phyloP scores from a whole-genome alignment of 2,797 vertebrate genomes.

The Notoglanidium macrostoma region DNA sequence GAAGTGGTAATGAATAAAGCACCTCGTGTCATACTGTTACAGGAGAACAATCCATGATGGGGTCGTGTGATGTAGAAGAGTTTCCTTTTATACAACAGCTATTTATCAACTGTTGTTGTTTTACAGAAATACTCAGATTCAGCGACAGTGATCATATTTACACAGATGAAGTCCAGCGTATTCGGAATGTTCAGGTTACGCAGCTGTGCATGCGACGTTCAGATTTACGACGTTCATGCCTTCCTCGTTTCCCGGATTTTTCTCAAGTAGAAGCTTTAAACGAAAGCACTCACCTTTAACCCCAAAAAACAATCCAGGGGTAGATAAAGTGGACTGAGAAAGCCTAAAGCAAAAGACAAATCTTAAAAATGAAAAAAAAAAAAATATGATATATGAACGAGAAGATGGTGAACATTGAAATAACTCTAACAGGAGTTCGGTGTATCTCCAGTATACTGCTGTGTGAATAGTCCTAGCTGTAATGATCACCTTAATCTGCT shows the following conservation, averaged over 20 bases:
- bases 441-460: too few species aligned
- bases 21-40: background rate
- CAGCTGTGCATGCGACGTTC: background rate
- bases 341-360: background rate
- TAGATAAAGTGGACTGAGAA: background rate
- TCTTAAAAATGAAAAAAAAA: too few species aligned
- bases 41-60: background rate
- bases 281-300: background rate
- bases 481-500: background rate
- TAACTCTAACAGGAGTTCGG: too few species aligned
- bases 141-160: background rate
- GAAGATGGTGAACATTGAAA: too few species aligned
- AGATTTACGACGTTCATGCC: background rate
- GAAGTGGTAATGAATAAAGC: background rate
- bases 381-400: too few species aligned
- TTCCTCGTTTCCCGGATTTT: too few species aligned
- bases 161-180: background rate
- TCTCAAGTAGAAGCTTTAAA: background rate
- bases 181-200: background rate
- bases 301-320: too few species aligned
- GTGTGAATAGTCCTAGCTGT: too few species aligned
- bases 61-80: background rate
- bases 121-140: background rate
- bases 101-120: background rate
- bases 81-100: background rate